Conservation (phyloP, 2,113 vertebrate species). For the Aegotheles bennettii region DNA sequence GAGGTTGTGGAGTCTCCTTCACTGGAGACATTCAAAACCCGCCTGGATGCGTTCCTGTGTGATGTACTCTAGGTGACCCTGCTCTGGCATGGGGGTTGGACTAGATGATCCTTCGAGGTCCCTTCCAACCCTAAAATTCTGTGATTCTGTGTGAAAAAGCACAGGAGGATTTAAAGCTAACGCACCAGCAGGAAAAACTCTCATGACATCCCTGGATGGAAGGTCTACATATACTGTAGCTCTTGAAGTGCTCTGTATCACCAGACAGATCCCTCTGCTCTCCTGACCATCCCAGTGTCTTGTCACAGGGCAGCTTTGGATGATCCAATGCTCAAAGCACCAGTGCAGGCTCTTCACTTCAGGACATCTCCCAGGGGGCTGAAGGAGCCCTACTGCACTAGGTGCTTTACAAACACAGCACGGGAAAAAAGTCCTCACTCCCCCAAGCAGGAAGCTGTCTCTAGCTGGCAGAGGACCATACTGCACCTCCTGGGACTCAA, state of each 20-base stretch:
- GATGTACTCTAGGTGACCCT: too few relatives aligned
- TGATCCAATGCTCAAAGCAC: background rate
- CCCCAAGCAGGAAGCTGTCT: background rate
- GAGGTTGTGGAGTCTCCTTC: too few relatives aligned
- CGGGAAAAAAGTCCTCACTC: fast-evolving
- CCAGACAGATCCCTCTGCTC: background rate
- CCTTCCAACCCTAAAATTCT: too few relatives aligned
- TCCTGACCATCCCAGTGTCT: background rate
- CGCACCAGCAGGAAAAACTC: background rate
- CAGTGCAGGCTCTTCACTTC: background rate
- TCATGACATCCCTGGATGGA: background rate
- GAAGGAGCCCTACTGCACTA: background rate
- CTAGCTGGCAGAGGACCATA: background rate
- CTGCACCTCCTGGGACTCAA: background rate
- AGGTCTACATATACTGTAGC: background rate
- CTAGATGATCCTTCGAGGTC: too few relatives aligned
- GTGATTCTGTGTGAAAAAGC: too few relatives aligned
- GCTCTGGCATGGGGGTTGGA: too few relatives aligned
- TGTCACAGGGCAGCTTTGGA: background rate
- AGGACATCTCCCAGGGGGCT: background rate
- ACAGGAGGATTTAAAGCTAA: background rate
- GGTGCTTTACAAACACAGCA: background rate
- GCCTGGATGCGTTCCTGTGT: too few relatives aligned
- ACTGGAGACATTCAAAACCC: too few relatives aligned
- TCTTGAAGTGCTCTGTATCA: background rate